These are phyloP conservation scores for Vulpes lagopus DNA, from an alignment of 2,113 vertebrate genomes.

Conservation along the genomic window DNA sequence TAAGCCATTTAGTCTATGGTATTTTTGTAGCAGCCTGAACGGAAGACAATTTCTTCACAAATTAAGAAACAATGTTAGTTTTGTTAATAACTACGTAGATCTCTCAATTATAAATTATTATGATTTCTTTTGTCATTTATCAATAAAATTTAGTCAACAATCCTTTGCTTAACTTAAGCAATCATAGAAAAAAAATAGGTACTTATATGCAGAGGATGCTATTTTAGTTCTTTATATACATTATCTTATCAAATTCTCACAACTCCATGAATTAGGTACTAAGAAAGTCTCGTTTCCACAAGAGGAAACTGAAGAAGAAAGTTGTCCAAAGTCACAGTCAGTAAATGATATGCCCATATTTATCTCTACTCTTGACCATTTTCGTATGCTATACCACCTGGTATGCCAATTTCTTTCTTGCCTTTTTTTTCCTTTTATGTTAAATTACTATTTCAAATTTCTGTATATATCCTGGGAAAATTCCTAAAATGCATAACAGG, in stretches of 20 bases:
- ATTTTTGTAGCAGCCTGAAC: not conserved
- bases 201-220: not conserved
- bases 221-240: not conserved
- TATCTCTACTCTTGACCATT: not conserved
- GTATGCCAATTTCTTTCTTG: not conserved
- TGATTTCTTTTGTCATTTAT: not conserved
- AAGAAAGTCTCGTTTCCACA: not conserved
- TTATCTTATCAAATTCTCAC: not conserved
- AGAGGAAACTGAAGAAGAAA: not conserved
- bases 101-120: not conserved
- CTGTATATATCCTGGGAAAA: not conserved
- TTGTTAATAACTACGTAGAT: not conserved
- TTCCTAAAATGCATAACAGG: not conserved
- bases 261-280: not conserved
- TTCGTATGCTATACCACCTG: rapidly evolving
- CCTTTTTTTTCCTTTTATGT: not conserved
- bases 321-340: not conserved
- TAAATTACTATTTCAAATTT: not conserved
- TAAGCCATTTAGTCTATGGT: not conserved
- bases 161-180: not conserved
- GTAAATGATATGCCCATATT: not conserved
- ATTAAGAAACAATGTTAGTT: not conserved
- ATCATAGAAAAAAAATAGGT: not conserved
- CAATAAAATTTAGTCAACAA: not conserved
- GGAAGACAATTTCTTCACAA: not conserved